A percentile compares a stretch with the other conserved stretches of the same genome.
phyloP scores from a whole-genome alignment of 1,140 invertebrate species.

The Notospermus geniculatus region DNA sequence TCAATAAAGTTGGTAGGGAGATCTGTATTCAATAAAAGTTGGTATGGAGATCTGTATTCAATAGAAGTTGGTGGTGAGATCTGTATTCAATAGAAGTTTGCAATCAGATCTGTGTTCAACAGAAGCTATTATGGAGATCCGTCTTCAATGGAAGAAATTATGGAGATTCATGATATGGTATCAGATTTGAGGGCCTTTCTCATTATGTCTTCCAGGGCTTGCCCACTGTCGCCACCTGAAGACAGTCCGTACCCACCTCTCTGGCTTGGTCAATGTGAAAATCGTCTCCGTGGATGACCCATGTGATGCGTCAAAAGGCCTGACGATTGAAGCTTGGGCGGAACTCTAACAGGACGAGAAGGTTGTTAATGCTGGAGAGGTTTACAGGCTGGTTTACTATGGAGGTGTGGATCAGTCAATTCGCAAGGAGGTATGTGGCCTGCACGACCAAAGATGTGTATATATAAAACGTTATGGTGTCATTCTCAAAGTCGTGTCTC shows the following conservation, averaged over 20 bases:
- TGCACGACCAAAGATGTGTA: background rate
- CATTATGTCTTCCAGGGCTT: conserved; percentile 60
- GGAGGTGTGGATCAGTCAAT: conserved; percentile 78
- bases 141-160: no score
- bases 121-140: no score
- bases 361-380: conserved; percentile 63
- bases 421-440: conserved; percentile 64
- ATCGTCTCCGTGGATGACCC: conserved; percentile 39
- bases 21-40: no score
- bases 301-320: conserved; percentile 38
- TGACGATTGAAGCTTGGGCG: conserved; percentile 44
- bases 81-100: no score
- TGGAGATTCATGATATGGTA: no score
- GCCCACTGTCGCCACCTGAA: conserved; percentile 89
- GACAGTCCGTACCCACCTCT: conserved; percentile 86
- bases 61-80: no score
- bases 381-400: conserved; percentile 82
- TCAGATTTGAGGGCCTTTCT: no score
- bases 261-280: conserved; percentile 69
- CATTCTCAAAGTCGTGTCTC: background rate
- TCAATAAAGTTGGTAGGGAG: no score
- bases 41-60: no score
- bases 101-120: no score
- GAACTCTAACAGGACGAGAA: conserved; percentile 37
- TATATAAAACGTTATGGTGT: background rate